Evolutionary conservation across 2,113 vertebrate species (phyloP).

Genomic region (Murina feae): DNA sequence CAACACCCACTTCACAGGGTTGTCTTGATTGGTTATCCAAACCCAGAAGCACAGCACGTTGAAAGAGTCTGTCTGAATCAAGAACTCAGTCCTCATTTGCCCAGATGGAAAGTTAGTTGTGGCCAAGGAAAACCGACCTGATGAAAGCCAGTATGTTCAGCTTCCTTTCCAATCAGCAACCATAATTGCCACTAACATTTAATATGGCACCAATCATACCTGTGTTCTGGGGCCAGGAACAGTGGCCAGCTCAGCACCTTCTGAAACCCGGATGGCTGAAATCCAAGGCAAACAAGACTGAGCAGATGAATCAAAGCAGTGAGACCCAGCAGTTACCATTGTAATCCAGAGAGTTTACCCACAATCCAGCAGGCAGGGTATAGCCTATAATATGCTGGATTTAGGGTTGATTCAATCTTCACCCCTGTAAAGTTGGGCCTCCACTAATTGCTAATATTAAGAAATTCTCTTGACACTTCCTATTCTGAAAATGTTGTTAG

Average conservation of each 20-base stretch:
- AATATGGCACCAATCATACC: conserved; percentile 31
- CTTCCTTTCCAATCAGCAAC: conserved; percentile 47
- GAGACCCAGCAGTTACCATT: conserved; percentile 11
- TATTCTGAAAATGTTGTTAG: neutral
- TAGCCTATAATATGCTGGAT: neutral
- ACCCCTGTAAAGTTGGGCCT: neutral
- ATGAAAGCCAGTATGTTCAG: conserved; percentile 48
- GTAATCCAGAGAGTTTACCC: conserved; percentile 19
- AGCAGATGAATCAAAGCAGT: neutral
- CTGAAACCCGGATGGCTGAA: conserved; percentile 48
- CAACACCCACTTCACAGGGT: neutral
- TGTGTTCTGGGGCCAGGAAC: conserved; percentile 59
- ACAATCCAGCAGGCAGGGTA: neutral
- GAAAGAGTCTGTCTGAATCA: neutral
- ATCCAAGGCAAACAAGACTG: conserved; percentile 65
- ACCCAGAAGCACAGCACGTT: neutral
- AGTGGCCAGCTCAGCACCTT: conserved; percentile 59
- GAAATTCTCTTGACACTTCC: neutral
- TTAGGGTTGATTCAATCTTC: neutral
- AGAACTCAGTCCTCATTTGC: conserved; percentile 39
- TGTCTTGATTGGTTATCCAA: conserved; percentile 9
- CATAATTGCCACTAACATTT: conserved; percentile 50
- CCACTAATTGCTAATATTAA: neutral
- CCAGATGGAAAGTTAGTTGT: conserved; percentile 18
- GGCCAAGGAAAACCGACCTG: conserved; percentile 58